These are phyloP conservation scores for Drosophila helvetica DNA, from an alignment of 2,888 invertebrate species.

Conservation along the genomic window DNA sequence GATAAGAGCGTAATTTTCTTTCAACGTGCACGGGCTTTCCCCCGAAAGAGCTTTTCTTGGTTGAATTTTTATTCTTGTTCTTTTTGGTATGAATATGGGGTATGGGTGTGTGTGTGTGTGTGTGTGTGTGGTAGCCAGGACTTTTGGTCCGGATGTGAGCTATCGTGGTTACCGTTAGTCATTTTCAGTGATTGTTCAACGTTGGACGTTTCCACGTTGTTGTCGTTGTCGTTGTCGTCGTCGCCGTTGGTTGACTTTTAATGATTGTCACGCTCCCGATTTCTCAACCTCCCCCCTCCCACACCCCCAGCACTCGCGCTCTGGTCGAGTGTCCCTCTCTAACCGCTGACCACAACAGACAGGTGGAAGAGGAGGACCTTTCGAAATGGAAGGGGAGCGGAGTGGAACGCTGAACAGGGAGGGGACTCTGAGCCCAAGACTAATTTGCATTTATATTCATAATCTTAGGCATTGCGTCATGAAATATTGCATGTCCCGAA, in stretches of 20 bases:
- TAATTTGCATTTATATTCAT: constrained; percentile 81
- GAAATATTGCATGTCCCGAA: constrained; percentile 79
- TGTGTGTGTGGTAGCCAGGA: constrained; percentile 24
- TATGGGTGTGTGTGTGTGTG: neutral
- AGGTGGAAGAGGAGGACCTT: constrained; percentile 44
- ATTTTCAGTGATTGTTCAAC: constrained; percentile 79
- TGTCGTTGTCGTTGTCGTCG: constrained; percentile 44
- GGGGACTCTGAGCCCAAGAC: constrained; percentile 38
- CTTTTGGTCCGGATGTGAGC: constrained; percentile 73
- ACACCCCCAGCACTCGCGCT: neutral
- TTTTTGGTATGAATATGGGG: neutral
- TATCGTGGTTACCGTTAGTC: constrained; percentile 82
- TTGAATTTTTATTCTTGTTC: constrained; percentile 7
- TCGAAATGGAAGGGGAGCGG: neutral
- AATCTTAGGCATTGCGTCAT: constrained; percentile 77
- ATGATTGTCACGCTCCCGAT: constrained; percentile 75
- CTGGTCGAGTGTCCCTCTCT: neutral
- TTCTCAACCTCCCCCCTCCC: constrained; percentile 5
- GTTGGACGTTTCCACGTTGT: constrained; percentile 43
- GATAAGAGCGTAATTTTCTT: constrained; percentile 84
- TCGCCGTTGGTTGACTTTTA: constrained; percentile 71
- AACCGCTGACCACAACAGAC: constrained; percentile 55
- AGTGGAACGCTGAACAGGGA: neutral
- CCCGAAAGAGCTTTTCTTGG: constrained; percentile 57
- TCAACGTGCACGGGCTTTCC: constrained; percentile 60